Conservation (phyloP, 2,113 vertebrate species). For the Morone saxatilis region DNA sequence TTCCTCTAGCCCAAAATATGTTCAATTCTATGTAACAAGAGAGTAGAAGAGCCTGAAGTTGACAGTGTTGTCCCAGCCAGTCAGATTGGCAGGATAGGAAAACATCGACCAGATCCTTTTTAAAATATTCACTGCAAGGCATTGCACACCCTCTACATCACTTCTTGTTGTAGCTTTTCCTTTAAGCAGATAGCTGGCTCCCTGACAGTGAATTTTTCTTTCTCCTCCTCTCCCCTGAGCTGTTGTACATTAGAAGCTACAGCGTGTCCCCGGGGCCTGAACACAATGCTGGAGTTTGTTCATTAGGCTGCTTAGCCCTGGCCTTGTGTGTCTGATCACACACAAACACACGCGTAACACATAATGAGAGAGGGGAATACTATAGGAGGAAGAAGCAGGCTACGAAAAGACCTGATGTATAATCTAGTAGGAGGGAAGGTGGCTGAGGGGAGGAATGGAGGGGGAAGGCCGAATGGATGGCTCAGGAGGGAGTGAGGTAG, state of each 20-base stretch:
- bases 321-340: constrained; percentile 76
- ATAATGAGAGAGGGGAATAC: constrained; percentile 71
- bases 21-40: not conserved
- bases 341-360: constrained; percentile 68
- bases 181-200: constrained; percentile 64
- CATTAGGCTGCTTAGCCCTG: constrained; percentile 77
- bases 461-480: constrained; percentile 27
- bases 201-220: constrained; percentile 51
- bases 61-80: not conserved
- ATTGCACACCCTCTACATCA: not conserved
- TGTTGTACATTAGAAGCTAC: constrained; percentile 75
- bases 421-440: constrained; percentile 51
- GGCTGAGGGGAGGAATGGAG: constrained; percentile 12
- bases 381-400: constrained; percentile 40
- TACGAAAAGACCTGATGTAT: constrained; percentile 59
- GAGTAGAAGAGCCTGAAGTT: not conserved
- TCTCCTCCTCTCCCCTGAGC: constrained; percentile 59
- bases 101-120: constrained; percentile 29
- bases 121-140: constrained; percentile 51
- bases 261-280: constrained; percentile 60
- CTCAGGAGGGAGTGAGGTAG: not conserved
- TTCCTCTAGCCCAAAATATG: not conserved
- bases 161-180: constrained; percentile 40
- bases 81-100: not conserved
- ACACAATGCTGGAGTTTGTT: constrained; percentile 79